These are phyloP conservation scores for Tetragonisca angustula DNA, from an alignment of 2,888 invertebrate species.

Conservation along the genomic window DNA sequence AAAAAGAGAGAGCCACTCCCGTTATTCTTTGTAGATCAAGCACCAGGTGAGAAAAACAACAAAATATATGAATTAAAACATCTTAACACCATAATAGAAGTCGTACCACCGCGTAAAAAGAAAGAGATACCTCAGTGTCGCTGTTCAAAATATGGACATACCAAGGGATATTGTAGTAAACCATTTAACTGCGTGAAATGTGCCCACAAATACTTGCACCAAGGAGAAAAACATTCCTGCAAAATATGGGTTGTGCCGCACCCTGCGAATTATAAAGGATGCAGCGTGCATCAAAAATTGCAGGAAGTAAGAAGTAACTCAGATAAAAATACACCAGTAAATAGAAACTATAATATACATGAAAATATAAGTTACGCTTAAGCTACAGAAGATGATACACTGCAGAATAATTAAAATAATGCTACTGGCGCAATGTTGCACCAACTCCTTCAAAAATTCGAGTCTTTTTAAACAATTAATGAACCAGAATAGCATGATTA, in stretches of 20 bases:
- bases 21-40: constrained; percentile 19
- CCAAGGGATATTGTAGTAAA: constrained; percentile 5
- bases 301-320: not conserved
- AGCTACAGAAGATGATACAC: constrained; percentile 10
- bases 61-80: constrained; percentile 11
- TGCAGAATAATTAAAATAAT: not conserved
- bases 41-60: constrained; percentile 4
- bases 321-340: constrained; percentile 5
- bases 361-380: constrained; percentile 12
- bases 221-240: constrained; percentile 5
- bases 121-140: not conserved
- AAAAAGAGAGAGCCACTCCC: constrained; percentile 14
- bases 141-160: constrained; percentile 2
- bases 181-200: constrained; percentile 19
- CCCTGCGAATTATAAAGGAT: constrained; percentile 11
- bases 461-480: constrained; percentile 11
- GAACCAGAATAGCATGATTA: constrained; percentile 7
- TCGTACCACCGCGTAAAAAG: too few species aligned
- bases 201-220: constrained; percentile 11
- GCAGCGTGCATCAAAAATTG: constrained; percentile 2
- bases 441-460: constrained; percentile 12
- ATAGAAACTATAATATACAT: not conserved
- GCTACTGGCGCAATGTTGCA: not conserved
- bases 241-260: constrained; percentile 1
- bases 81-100: constrained; percentile 17